A percentile compares a stretch with the other conserved stretches of the same genome.
These are phyloP conservation scores for Erpobdella octoculata DNA, from an alignment of 2,888 invertebrate species.

Conservation along the genomic window DNA sequence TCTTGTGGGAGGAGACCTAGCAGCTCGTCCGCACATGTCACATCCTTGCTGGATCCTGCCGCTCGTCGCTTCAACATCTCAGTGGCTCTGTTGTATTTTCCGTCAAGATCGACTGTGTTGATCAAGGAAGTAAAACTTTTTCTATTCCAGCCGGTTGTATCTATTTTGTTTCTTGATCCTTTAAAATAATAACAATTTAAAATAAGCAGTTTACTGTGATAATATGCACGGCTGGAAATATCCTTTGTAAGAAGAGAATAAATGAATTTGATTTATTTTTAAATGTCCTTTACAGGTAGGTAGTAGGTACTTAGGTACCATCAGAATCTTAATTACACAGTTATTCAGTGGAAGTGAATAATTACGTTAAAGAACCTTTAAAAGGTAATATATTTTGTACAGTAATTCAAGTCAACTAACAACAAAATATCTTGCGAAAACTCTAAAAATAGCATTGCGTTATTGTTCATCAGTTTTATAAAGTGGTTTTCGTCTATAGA, in stretches of 20 bases:
- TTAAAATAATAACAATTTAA: not conserved
- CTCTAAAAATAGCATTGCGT: too few species aligned
- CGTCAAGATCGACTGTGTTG: conserved; percentile 1
- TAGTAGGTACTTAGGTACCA: too few species aligned
- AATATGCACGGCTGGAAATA: too few species aligned
- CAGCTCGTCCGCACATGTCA: conserved; percentile 12
- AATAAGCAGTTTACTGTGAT: too few species aligned
- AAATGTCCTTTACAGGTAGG: too few species aligned
- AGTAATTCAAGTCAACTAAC: too few species aligned
- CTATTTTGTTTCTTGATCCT: conserved; percentile 23
- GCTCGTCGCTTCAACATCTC: not conserved
- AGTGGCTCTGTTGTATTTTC: not conserved
- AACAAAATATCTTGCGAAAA: too few species aligned
- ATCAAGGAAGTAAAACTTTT: conserved; percentile 21
- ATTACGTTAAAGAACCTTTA: not conserved
- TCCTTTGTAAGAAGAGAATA: too few species aligned
- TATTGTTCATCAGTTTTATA: too few species aligned
- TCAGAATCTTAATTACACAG: too few species aligned
- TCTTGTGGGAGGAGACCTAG: conserved; percentile 10
- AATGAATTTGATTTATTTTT: too few species aligned
- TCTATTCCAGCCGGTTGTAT: conserved; percentile 17
- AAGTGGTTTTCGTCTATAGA: too few species aligned
- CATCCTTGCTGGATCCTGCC: not conserved
- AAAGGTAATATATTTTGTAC: not conserved
- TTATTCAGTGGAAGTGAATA: not conserved